Conservation (phyloP, 2,888 invertebrate genomes). For the Criorhina ranunculi region DNA sequence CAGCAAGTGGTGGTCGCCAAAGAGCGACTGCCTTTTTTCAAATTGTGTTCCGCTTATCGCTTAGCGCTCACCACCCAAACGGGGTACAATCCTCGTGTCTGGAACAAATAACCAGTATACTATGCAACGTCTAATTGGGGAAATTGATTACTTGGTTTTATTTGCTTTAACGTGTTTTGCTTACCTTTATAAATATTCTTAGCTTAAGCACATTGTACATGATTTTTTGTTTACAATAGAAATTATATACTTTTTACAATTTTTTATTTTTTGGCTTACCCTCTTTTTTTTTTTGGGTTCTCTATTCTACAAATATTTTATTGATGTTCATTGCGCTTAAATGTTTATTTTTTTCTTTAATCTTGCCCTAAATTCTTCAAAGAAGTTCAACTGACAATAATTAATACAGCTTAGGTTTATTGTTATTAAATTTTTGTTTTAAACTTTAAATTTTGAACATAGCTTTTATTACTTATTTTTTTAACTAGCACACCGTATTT, state of each 20-base stretch:
- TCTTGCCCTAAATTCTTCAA: constrained; percentile 13
- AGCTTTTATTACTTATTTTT: constrained; percentile 16
- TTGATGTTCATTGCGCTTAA: constrained; percentile 17
- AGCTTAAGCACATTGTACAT: constrained; percentile 32
- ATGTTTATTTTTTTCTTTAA: not conserved
- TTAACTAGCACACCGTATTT: constrained; percentile 9
- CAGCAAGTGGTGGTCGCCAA: no score
- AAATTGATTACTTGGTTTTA: not conserved
- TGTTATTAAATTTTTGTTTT: not conserved
- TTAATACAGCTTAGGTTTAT: constrained; percentile 26
- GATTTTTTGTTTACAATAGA: constrained; percentile 43
- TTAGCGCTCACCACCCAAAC: no score
- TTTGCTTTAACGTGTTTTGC: not conserved
- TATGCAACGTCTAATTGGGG: not conserved
- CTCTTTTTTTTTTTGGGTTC: not conserved
- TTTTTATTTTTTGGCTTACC: not conserved
- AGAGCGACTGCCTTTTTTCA: no score
- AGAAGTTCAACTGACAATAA: constrained; percentile 37
- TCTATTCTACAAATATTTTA: constrained; percentile 1
- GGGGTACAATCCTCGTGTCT: not conserved
- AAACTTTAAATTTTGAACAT: constrained; percentile 41
- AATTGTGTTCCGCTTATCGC: no score
- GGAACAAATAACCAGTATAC: not conserved
- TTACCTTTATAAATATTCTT: constrained; percentile 31
- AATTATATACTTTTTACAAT: constrained; percentile 15